phyloP scores from a whole-genome alignment of 1,140 invertebrate genomes.

The Centruroides sculpturatus region DNA sequence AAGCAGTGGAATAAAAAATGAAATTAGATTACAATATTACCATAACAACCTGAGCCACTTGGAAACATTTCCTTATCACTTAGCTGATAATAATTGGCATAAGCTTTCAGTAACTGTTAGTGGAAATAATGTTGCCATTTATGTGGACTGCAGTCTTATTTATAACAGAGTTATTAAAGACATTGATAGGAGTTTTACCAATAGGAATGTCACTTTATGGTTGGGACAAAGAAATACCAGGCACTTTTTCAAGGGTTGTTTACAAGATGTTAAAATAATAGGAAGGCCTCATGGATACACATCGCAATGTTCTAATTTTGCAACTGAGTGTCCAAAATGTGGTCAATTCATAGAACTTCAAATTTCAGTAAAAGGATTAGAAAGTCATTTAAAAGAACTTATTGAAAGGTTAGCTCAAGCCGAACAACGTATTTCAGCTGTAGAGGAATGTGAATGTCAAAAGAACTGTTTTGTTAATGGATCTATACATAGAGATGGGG shows the following conservation, averaged over 20 bases:
- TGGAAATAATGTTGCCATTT: constrained; percentile 60
- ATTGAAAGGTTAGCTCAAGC: constrained; percentile 50
- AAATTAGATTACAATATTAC: constrained; percentile 45
- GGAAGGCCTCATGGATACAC: constrained; percentile 69
- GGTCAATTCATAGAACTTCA: constrained; percentile 70
- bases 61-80: constrained; percentile 68
- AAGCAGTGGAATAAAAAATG: constrained; percentile 70
- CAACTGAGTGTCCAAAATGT: constrained; percentile 72
- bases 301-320: constrained; percentile 66
- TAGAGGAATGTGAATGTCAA: constrained; percentile 78
- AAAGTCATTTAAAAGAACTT: constrained; percentile 47
- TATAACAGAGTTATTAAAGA: constrained; percentile 54
- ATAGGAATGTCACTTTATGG: constrained; percentile 50
- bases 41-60: constrained; percentile 46
- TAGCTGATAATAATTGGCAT: constrained; percentile 76
- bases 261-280: constrained; percentile 73
- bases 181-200: constrained; percentile 55
- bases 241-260: constrained; percentile 69
- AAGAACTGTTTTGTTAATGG: constrained; percentile 69
- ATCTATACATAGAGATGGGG: constrained; percentile 59
- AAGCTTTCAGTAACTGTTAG: constrained; percentile 64
- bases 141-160: constrained; percentile 69
- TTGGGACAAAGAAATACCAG: constrained; percentile 69
- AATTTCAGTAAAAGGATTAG: constrained; percentile 49
- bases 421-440: constrained; percentile 52